A percentile compares a stretch with the other conserved stretches of the same genome.
Conservation (phyloP, 2,797 vertebrate species). For the Aotus griseimembra region DNA sequence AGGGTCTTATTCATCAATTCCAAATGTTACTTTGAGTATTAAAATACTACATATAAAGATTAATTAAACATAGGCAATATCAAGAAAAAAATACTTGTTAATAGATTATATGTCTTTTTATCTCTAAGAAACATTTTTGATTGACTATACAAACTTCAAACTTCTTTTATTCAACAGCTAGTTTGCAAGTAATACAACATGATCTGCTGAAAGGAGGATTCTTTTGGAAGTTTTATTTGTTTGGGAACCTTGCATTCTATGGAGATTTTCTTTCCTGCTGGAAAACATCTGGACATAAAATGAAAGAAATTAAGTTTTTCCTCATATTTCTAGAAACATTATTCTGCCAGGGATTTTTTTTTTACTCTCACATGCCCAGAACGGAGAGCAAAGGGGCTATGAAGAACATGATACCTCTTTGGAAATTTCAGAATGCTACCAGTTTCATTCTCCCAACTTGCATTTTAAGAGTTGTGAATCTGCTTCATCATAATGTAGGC, state of each 20-base stretch:
- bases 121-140: constrained; percentile 58
- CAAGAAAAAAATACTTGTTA: background rate
- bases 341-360: constrained; percentile 67
- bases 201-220: constrained; percentile 55
- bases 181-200: constrained; percentile 41
- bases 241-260: constrained; percentile 64
- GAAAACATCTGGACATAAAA: constrained; percentile 76
- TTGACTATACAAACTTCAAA: constrained; percentile 50
- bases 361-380: constrained; percentile 64
- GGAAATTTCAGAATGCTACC: constrained; percentile 46
- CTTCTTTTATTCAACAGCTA: constrained; percentile 60
- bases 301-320: constrained; percentile 71
- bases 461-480: constrained; percentile 31
- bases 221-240: constrained; percentile 73
- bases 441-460: constrained; percentile 29
- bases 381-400: constrained; percentile 60
- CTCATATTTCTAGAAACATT: constrained; percentile 72
- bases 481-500: constrained; percentile 12
- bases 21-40: background rate
- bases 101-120: constrained; percentile 36
- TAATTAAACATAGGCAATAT: background rate
- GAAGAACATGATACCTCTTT: constrained; percentile 1
- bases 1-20: background rate
- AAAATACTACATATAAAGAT: background rate
- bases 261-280: constrained; percentile 73